Evolutionary conservation across 2,797 vertebrate species (phyloP), one percentile per base, ranked within the genome.

Genomic region (Helicolenus hilgendorfi): DNA sequence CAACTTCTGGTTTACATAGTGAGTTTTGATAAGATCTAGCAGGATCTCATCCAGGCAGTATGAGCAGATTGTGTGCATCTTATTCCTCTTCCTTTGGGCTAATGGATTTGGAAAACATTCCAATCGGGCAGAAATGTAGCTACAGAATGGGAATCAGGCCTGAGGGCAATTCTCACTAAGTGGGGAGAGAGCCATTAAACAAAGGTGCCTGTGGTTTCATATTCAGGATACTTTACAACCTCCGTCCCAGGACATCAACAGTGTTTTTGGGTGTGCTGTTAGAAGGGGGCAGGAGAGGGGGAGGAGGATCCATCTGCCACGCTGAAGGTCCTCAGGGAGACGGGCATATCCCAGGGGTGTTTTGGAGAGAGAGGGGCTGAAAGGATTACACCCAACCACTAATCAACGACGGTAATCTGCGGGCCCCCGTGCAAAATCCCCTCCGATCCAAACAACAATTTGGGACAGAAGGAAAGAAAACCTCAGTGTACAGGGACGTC

Each of bases 301-400:
- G 95, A 90, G 94, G 95, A 88, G 96, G 94, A 85, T 96, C 97
- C 97, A 98, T 98, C 97, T 98, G 97, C 97, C 96, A 96, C 72
- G 95, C 94, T 96, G 94, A 91, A 82, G 92, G 95, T 97, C 97
- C 97, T 96, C 87, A 73, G 97, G 97, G 97, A 97, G 91, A 95
- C 85, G 88, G 95, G 94, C 92, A 96, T 96, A 95, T 97, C 97
- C 97, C 97, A 93, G 94, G 97, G 97, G 97, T 97, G 93, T 95
- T 96, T 94, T 96, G 96, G 91, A 93, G 92, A 96, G 94, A 96
- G 97, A 94, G 83, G 92, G 95, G 88, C 96, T 98, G 97, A 98
- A 98, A 97, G 97, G 97, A 98, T 97, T 97, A 97, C 97, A 97
- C 96, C 96, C 97, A 96, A 97, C 96, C 96, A 96, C 97, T 98